Conservation (phyloP, 2,113 vertebrate genomes). For the Malurus cyaneus region DNA sequence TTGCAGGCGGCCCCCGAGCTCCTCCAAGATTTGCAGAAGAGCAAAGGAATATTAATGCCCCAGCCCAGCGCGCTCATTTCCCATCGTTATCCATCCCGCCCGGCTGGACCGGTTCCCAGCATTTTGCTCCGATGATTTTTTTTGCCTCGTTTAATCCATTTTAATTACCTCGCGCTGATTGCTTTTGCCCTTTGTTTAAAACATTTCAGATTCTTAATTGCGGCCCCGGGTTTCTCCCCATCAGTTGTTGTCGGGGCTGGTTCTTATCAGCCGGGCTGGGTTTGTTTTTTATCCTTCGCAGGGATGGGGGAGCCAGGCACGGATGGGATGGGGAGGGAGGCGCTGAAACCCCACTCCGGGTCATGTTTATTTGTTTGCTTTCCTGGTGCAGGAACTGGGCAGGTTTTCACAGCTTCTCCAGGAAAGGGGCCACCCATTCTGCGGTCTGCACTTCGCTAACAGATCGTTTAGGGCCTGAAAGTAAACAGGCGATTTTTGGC, state of each 20-base stretch:
- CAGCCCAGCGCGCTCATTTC: background rate
- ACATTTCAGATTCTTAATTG: slow-evolving; percentile 5
- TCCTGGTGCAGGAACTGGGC: background rate
- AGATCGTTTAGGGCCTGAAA: background rate
- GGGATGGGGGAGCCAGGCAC: background rate
- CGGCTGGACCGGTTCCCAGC: slow-evolving; percentile 2
- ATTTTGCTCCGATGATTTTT: background rate
- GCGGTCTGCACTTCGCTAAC: slow-evolving; percentile 17
- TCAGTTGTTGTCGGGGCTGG: background rate
- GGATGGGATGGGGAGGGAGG: background rate
- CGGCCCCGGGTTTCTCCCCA: background rate
- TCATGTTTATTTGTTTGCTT: slow-evolving; percentile 59
- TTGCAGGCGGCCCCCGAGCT: background rate
- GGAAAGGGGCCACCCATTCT: slow-evolving; percentile 62
- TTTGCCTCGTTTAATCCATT: slow-evolving; percentile 35
- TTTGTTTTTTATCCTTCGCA: background rate
- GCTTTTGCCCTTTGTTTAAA: slow-evolving; percentile 59
- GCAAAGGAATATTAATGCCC: background rate
- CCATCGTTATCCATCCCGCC: background rate
- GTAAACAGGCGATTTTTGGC: background rate
- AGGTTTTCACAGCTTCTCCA: slow-evolving; percentile 55
- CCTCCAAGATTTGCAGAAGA: background rate
- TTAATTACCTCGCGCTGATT: slow-evolving; percentile 56
- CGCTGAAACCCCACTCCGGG: background rate
- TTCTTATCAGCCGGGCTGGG: slow-evolving; percentile 2